Evolutionary conservation across 2,888 invertebrate genomes (phyloP), one percentile per base, ranked within the genome.

Genomic region (Ceratothoa steindachneri): DNA sequence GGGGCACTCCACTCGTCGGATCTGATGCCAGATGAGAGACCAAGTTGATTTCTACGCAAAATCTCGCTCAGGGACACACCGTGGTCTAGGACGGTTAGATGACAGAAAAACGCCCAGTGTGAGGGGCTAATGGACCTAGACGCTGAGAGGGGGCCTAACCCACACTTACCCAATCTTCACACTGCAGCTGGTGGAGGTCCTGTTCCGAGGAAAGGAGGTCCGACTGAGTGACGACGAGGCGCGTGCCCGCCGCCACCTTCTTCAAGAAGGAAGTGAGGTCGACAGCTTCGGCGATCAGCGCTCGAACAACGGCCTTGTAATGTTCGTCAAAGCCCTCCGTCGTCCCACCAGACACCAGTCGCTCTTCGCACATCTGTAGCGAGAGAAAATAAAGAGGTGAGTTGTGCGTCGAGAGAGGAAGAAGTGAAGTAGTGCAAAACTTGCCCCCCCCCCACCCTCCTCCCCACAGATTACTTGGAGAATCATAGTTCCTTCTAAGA

Each of bases 221-320:
- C 5, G 65, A 30, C 9, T 66, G 30, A 51, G 31, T 53, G 9
- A 69, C 67, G 67, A 71, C 53, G 55, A 68, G 65, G 24, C 75
- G 71, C 52, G 67, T 77, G 22, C 77, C 77, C 66, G 64, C 69
- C 0, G 75, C 73, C 67, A 97, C 93, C 85, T 91, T 90, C 83
- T 93, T 91, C 81, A 97, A 88, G 88, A 97, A 97, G 79, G 91
- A 90, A 73, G 93, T 90, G 82, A 97, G 88, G 86, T 97, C 96
- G 78, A 93, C 86, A 72, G 94, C 93, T 86, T 97, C 97, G 24
- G 93, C 91, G 77, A 95, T 93, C 81, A 96, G 88, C 74, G 95
- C 96, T 77, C 95, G 88, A 84, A 95, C 93, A 71, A 97, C 95
- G 75, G 95, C 95, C 83, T 91, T 90, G 87, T 95, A 97, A 86